Evolutionary conservation across 1,140 invertebrate species (phyloP), one percentile per base, ranked within the genome.

Genomic region (Sycobia sp.): DNA sequence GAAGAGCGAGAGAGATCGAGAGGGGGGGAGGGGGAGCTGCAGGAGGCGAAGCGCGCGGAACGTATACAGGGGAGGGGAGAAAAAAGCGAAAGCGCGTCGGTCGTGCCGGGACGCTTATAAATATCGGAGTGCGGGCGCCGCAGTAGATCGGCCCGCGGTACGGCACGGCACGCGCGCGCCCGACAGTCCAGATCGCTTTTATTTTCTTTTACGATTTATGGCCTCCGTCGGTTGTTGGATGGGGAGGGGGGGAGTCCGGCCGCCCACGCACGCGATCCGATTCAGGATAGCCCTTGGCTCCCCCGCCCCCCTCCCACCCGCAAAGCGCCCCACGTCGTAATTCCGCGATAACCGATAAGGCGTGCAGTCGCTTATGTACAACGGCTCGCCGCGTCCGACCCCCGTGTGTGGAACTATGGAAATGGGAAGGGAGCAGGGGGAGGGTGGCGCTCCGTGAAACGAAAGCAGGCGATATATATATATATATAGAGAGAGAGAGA

Each of bases 121-220:
- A 69, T 72, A 71, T 69, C 70, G 59, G 62, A 67, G 62, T 39
- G 60, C 68, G 47, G 67, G 69, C 54, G 72, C 69, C 34, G 16
- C 27, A 16, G 46, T 29, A 29, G 46, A 47, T 47, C 46, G 46
- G 46, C 29, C 46, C 25, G 8, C 25, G 46, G 46, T 7, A 16
- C 23, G 0, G 8, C 47, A 47, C 59, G 36, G 67, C 65, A 43
- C 62, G 51, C 38, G 65, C 11, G n/a, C 20, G 18, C 29, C 14
- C 39, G 22, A 67, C 55, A 64, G 49, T 60, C 61, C 58, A 59
- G 64, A 60, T 69, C 65, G 53, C 57, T 70, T 69, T 69, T 73
- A 70, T 72, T 71, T 71, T 67, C 68, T 68, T 69, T 73, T 68
- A 44, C 67, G 70, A 71, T 73, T 73, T 73, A 73, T 69, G 67